Evolutionary conservation across 2,888 invertebrate genomes (phyloP).

Genomic region (Monoplex corrugatus): DNA sequence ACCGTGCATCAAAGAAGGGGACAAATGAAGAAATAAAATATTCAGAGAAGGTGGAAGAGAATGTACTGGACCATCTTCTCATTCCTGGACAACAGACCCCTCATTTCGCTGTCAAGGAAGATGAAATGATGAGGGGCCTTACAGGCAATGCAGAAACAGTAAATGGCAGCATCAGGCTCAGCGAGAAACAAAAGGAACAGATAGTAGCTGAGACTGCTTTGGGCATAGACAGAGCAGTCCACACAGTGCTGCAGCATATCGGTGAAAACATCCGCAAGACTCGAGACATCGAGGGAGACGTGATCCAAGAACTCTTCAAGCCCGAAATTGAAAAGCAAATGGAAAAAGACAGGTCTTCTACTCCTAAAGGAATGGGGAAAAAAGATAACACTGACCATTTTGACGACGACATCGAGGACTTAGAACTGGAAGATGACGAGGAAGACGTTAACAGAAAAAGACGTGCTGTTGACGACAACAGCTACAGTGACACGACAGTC

Average conservation of each 20-base stretch:
- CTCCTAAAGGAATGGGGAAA: background rate
- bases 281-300: background rate
- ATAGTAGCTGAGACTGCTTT: conserved; percentile 8
- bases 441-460: background rate
- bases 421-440: background rate
- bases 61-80: background rate
- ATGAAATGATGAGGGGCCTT: background rate
- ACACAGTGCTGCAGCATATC: background rate
- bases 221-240: background rate
- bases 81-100: background rate
- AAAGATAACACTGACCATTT: background rate
- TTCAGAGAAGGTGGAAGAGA: background rate
- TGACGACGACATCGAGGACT: background rate
- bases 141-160: background rate
- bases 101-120: background rate
- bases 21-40: background rate
- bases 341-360: background rate
- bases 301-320: background rate
- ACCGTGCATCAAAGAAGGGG: background rate
- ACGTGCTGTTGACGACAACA: background rate
- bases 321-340: background rate
- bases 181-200: background rate
- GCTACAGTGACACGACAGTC: too few species aligned
- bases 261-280: background rate
- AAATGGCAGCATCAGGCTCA: background rate